Evolutionary conservation across 2,888 invertebrate genomes (phyloP), one percentile per base, ranked within the genome.

Genomic region (Baronia brevicornis): DNA sequence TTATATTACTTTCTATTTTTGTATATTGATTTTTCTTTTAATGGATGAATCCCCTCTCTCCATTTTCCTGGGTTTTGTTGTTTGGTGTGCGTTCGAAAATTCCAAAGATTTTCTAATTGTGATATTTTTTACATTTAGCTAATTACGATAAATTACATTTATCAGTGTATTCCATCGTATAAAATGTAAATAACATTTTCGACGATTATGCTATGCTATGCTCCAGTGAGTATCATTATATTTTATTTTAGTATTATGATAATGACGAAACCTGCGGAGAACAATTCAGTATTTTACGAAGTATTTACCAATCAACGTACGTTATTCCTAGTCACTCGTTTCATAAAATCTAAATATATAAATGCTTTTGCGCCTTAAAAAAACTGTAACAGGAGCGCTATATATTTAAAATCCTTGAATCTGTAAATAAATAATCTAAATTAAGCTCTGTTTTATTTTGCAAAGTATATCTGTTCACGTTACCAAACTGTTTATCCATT

Each of bases 81-180:
- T n/a, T n/a, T n/a, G n/a, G n/a, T n/a, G n/a, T n/a, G n/a, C n/a
- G n/a, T n/a, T n/a, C n/a, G n/a, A n/a, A n/a, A n/a, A 28, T 30
- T 40, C 45, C 45, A 47, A 47, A 45, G 40, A 47, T 38, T n/a
- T n/a, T 37, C 22, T 23, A 18, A 38, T 42, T 48, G 48, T 48
- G 48, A 48, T 48, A 48, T 44, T 44, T 38, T 42, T 32, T 37
- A 30, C 35, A 36, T 36, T 38, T n/a, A n/a, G n/a, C n/a, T n/a
- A n/a, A n/a, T n/a, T n/a, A n/a, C n/a, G n/a, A n/a, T n/a, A n/a
- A 19, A 29, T 25, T 29, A 29, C 28, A 20, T 29, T 25, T 5
- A 17, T 17, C 6, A 7, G 10, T 27, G 14, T 17, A 33, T 33
- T 33, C 38, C 33, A 38, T n/a, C n/a, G n/a, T n/a, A n/a, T n/a